Evolutionary conservation across 1,140 invertebrate species (phyloP).

Genomic region (Ceratosolen solmsi): DNA sequence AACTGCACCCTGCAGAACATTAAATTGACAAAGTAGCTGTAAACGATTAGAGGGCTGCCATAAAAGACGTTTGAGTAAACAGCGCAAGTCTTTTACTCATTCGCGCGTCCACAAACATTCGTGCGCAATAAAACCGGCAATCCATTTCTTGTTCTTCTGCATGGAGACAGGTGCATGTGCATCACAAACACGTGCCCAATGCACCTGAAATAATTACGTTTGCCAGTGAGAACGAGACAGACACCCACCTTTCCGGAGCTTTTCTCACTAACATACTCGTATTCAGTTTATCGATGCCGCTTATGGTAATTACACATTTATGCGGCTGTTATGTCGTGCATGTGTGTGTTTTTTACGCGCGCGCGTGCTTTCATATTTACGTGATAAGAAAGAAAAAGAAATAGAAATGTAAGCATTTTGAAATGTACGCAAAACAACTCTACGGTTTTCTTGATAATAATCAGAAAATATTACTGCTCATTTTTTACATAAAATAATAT

Average conservation of each 20-base stretch:
- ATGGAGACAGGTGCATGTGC: conserved; percentile 58
- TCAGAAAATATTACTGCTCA: no score
- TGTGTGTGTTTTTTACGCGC: no score
- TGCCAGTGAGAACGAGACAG: conserved; percentile 44
- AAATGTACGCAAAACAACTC: no score
- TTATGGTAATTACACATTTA: conserved; percentile 44
- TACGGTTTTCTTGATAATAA: no score
- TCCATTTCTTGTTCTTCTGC: neutral
- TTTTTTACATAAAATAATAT: no score
- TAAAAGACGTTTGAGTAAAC: conserved; percentile 5
- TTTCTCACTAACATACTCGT: neutral
- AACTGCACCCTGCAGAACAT: neutral
- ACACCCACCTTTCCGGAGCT: conserved; percentile 46
- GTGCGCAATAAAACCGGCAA: neutral
- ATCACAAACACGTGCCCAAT: conserved; percentile 61
- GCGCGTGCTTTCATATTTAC: no score
- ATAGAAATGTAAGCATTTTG: no score
- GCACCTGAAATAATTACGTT: conserved; percentile 67
- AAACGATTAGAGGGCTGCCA: neutral
- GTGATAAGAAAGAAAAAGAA: no score
- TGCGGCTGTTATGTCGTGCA: neutral
- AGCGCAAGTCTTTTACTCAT: neutral
- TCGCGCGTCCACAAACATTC: neutral
- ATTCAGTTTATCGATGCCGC: conserved; percentile 31
- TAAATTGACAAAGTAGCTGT: neutral